phyloP scores from a whole-genome alignment of 2,113 vertebrate genomes.

The Paramisgurnus dabryanus region DNA sequence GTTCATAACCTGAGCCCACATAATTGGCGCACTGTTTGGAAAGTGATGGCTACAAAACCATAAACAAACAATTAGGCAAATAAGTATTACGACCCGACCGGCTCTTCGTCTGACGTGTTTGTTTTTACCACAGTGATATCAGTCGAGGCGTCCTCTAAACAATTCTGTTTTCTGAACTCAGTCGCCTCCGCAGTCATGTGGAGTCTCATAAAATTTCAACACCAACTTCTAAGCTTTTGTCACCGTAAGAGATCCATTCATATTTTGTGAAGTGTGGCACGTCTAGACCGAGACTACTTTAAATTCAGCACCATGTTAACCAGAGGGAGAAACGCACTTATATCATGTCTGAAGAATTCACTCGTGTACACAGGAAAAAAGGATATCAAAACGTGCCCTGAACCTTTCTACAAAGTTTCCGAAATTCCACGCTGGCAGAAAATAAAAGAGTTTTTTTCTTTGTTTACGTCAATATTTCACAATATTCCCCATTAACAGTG shows the following conservation, averaged over 20 bases:
- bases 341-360: constrained; percentile 42
- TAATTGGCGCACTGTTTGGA: no score
- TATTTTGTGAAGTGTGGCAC: constrained; percentile 2
- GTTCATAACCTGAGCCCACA: no score
- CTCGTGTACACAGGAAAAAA: constrained; percentile 34
- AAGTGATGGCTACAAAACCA: not conserved
- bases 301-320: constrained; percentile 39
- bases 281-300: constrained; percentile 28
- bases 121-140: not conserved
- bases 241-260: constrained; percentile 10
- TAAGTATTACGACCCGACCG: not conserved
- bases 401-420: constrained; percentile 12
- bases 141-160: not conserved
- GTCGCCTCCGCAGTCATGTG: not conserved
- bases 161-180: constrained; percentile 4
- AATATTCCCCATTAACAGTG: no score
- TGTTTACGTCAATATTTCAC: no score
- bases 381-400: constrained; percentile 12
- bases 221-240: constrained; percentile 7
- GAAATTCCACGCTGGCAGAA: not conserved
- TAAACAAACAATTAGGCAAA: not conserved
- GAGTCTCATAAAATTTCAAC: constrained; percentile 6
- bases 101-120: not conserved
- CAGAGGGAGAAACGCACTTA: constrained; percentile 35
- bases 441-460: not conserved